Evolutionary conservation across 2,113 vertebrate genomes (phyloP).

Genomic region (Lepisosteus osseus): DNA sequence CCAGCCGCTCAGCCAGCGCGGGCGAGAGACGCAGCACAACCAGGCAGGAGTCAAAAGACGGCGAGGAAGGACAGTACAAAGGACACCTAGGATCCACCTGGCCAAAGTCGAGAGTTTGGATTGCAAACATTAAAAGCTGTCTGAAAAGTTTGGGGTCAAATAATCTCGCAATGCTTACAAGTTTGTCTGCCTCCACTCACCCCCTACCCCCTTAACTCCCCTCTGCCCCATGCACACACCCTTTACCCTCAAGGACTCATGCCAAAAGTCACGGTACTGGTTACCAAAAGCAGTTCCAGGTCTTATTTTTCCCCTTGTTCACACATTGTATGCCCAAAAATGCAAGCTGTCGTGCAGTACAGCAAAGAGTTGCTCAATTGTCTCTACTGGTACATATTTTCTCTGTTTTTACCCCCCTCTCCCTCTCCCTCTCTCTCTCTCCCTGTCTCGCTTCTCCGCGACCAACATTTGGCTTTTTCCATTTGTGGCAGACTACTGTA

Average conservation of each 20-base stretch:
- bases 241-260: slow-evolving; percentile 51
- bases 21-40: slow-evolving; percentile 32
- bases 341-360: not conserved
- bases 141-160: not conserved
- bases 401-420: slow-evolving; percentile 35
- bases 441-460: slow-evolving; percentile 35
- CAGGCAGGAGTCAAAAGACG: slow-evolving; percentile 25
- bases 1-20: slow-evolving; percentile 4
- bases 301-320: slow-evolving; percentile 48
- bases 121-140: not conserved
- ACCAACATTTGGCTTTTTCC: slow-evolving; percentile 77
- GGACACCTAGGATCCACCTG: slow-evolving; percentile 40
- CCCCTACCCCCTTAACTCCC: too few species aligned
- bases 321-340: slow-evolving; percentile 40
- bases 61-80: slow-evolving; percentile 35
- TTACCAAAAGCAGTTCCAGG: slow-evolving; percentile 48
- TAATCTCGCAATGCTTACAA: too few species aligned
- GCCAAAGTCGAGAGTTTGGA: not conserved
- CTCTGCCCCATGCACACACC: slow-evolving; percentile 45
- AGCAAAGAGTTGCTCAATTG: not conserved
- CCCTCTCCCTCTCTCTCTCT: slow-evolving; percentile 33
- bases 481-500: slow-evolving; percentile 80
- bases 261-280: slow-evolving; percentile 61
- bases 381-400: slow-evolving; percentile 5
- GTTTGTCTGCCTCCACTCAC: not conserved